These are phyloP conservation scores for Zosterops japonicus DNA, from an alignment of 2,113 vertebrate genomes.

Conservation along the genomic window DNA sequence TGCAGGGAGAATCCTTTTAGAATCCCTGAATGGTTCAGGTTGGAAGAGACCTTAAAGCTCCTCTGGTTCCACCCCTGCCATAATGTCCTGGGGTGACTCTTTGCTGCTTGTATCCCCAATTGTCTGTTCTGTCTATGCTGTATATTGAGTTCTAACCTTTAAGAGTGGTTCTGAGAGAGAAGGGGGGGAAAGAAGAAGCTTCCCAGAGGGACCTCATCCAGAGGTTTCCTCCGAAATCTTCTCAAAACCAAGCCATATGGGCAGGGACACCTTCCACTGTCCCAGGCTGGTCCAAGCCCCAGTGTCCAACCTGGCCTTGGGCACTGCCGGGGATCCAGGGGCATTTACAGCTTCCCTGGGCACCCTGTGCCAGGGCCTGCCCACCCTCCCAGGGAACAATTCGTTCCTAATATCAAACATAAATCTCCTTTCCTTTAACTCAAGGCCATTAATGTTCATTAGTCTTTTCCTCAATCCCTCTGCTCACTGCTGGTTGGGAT, in stretches of 20 bases:
- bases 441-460: not conserved
- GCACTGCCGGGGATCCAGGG: not conserved
- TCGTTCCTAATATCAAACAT: too few relatives aligned
- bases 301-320: not conserved
- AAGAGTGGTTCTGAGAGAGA: too few relatives aligned
- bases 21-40: not conserved
- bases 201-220: too few relatives aligned
- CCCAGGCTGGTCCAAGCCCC: not conserved
- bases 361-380: not conserved
- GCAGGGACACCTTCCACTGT: not conserved
- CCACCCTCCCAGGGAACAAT: fast-evolving
- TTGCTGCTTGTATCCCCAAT: too few relatives aligned
- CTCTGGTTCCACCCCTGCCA: not conserved
- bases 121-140: too few relatives aligned
- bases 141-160: too few relatives aligned
- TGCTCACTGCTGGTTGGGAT: not conserved
- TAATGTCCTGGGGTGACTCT: too few relatives aligned
- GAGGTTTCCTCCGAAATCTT: too few relatives aligned
- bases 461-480: not conserved
- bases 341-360: not conserved
- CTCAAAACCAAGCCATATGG: too few relatives aligned
- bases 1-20: not conserved
- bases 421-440: not conserved
- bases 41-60: not conserved
- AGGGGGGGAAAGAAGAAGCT: too few relatives aligned